Percentiles rank a stretch among this genome's conserved stretches.
phyloP scores from a whole-genome alignment of 2,113 vertebrate species.

The Callocephalon fimbriatum region DNA sequence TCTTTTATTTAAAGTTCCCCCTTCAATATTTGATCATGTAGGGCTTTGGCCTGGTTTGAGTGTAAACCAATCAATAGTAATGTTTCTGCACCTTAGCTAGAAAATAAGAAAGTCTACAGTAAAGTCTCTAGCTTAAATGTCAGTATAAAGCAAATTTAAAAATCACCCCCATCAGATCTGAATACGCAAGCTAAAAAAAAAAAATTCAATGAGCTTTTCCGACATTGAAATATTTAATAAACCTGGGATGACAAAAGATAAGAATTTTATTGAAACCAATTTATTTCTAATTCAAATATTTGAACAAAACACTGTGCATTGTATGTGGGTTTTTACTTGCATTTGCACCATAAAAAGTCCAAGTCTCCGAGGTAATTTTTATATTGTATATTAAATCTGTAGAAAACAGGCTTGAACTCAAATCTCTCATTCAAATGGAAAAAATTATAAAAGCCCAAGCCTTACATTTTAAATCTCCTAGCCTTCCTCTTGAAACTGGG shows the following conservation, averaged over 20 bases:
- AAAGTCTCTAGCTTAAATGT: not conserved
- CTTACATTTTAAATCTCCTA: not conserved
- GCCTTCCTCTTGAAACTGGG: not conserved
- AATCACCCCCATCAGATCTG: not conserved
- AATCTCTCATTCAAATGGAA: not conserved
- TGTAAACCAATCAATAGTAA: not conserved
- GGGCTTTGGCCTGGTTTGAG: not conserved
- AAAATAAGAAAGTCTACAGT: not conserved
- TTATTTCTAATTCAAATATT: not conserved
- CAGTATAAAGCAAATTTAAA: not conserved
- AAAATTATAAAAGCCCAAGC: not conserved
- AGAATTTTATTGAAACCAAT: not conserved
- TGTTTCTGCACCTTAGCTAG: not conserved
- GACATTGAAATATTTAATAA: not conserved
- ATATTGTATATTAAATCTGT: not conserved
- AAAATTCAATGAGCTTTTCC: not conserved
- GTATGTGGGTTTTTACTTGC: not conserved
- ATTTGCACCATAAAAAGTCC: not conserved
- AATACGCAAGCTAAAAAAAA: not conserved
- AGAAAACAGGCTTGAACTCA: not conserved
- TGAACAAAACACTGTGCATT: not conserved
- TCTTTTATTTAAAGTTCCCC: not conserved
- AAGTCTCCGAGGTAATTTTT: not conserved
- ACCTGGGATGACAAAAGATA: fast-evolving
- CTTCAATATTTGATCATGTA: not conserved